Conservation (phyloP, 2,888 invertebrate genomes). For the Caenorhabditis auriculariae region DNA sequence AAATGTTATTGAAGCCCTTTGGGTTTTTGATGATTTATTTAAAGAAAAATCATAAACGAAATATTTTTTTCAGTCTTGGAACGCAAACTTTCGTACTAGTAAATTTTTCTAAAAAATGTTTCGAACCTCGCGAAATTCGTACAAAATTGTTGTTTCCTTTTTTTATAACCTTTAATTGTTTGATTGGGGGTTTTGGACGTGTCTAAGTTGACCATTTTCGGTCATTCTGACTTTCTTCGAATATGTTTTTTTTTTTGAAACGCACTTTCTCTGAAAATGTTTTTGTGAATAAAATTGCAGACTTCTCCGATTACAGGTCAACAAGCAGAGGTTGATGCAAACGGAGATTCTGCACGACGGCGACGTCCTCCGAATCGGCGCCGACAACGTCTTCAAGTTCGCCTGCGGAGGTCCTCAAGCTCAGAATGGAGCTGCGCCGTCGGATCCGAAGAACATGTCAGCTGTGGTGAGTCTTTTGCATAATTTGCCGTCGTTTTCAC, state of each 20-base stretch:
- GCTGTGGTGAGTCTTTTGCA: constrained; percentile 7
- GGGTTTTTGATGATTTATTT: too few species aligned
- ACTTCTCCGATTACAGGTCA: constrained; percentile 69
- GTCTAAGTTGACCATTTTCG: not conserved
- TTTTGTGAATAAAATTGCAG: not conserved
- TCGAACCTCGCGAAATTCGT: too few species aligned
- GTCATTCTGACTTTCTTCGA: too few species aligned
- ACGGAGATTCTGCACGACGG: constrained; percentile 80
- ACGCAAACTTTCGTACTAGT: too few species aligned
- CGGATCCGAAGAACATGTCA: not conserved
- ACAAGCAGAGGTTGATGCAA: constrained; percentile 86
- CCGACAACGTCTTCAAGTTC: constrained; percentile 69
- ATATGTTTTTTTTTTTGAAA: too few species aligned
- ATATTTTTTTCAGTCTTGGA: too few species aligned
- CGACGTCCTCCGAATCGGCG: constrained; percentile 62
- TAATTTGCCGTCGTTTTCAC: not conserved
- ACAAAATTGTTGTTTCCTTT: too few species aligned
- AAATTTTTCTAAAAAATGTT: too few species aligned
- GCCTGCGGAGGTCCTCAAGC: too few species aligned
- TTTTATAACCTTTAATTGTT: not conserved
- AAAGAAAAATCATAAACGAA: too few species aligned
- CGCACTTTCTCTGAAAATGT: too few species aligned
- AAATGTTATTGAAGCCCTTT: too few species aligned
- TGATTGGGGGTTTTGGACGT: constrained; percentile 1
- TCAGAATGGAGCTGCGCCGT: not conserved